Conservation (phyloP, 2,797 vertebrate genomes). For the Notamacropus eugenii region DNA sequence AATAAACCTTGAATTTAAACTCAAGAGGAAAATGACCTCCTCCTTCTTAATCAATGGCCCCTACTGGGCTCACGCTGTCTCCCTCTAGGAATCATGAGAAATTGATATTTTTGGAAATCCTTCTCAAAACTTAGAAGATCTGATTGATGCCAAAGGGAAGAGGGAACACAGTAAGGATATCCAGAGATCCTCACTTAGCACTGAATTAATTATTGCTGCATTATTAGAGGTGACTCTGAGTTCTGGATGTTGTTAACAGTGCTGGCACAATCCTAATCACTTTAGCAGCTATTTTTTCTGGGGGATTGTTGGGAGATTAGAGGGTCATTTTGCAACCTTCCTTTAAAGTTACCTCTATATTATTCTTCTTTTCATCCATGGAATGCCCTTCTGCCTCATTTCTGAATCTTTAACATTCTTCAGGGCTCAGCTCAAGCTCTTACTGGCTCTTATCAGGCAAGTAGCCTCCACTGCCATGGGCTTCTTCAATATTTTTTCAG, state of each 20-base stretch:
- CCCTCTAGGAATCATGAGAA: slow-evolving; percentile 63
- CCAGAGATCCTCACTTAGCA: slow-evolving; percentile 53
- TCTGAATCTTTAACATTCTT: not conserved
- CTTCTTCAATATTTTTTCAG: not conserved
- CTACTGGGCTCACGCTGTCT: slow-evolving; percentile 69
- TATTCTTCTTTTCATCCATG: not conserved
- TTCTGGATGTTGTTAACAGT: not conserved
- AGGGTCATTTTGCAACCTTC: not conserved
- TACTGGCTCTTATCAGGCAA: not conserved
- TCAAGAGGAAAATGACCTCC: slow-evolving; percentile 55
- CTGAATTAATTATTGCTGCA: slow-evolving; percentile 66
- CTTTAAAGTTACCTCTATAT: not conserved
- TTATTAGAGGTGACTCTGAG: slow-evolving; percentile 33
- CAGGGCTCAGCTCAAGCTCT: not conserved
- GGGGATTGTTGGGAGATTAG: not conserved
- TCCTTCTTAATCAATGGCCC: slow-evolving; percentile 71
- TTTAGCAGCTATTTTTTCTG: not conserved
- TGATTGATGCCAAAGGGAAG: slow-evolving; percentile 45
- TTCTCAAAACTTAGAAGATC: slow-evolving; percentile 68
- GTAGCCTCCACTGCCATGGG: not conserved
- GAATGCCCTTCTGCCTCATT: not conserved
- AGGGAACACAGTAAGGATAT: slow-evolving; percentile 23
- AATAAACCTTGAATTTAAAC: not conserved
- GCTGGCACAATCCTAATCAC: rapidly evolving
- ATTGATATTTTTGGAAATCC: slow-evolving; percentile 76